Percentiles rank a stretch among this genome's conserved stretches.
phyloP scores from a whole-genome alignment of 2,797 vertebrate genomes.

The Ateles fusciceps region DNA sequence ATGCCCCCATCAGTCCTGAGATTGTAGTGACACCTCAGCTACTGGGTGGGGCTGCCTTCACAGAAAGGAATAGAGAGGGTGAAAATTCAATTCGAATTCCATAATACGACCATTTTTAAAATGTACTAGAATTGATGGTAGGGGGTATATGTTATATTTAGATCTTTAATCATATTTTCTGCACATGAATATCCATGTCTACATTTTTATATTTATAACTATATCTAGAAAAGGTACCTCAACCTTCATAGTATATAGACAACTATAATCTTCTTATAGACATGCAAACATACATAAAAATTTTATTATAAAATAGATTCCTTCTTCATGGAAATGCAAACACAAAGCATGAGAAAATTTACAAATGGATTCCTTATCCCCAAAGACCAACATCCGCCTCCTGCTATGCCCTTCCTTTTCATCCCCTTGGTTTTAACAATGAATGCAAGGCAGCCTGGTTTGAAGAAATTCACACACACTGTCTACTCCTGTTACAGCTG shows the following conservation, averaged over 20 bases:
- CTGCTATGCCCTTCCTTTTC: neutral
- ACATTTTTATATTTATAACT: constrained; percentile 16
- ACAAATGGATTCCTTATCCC: constrained; percentile 34
- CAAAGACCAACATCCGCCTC: neutral
- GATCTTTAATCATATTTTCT: neutral
- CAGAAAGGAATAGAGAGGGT: neutral
- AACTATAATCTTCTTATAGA: neutral
- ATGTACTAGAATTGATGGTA: neutral
- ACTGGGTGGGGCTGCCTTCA: constrained; percentile 67
- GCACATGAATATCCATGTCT: neutral
- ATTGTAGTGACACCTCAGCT: neutral
- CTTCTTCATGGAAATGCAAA: neutral
- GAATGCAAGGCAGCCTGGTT: neutral
- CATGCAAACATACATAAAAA: neutral
- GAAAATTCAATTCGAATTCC: constrained; percentile 33
- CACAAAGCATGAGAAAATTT: constrained; percentile 53
- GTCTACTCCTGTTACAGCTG: neutral
- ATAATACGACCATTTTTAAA: neutral
- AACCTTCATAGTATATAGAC: neutral
- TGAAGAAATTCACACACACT: constrained; percentile 52
- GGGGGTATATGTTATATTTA: neutral
- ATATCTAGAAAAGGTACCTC: neutral
- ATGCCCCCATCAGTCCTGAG: constrained; percentile 23
- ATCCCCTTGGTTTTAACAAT: constrained; percentile 47
- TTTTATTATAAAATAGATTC: neutral